phyloP scores from a whole-genome alignment of 2,113 vertebrate genomes.

The Setophaga kirtlandii region DNA sequence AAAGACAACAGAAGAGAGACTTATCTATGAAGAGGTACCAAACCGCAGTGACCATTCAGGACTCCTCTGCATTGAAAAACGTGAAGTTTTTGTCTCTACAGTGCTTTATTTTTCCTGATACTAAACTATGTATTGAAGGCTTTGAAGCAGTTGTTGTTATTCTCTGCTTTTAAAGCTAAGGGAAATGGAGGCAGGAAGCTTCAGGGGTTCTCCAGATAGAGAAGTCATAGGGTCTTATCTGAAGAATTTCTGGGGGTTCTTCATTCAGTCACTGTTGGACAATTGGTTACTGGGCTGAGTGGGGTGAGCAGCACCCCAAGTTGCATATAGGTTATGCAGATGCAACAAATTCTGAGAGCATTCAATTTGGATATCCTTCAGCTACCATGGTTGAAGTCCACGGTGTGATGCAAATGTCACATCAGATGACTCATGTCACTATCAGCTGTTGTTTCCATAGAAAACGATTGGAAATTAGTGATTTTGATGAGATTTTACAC shows the following conservation, averaged over 20 bases:
- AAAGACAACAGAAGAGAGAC: slow-evolving; percentile 26
- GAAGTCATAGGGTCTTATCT: background rate
- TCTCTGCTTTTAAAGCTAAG: background rate
- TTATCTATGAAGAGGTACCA: slow-evolving; percentile 2
- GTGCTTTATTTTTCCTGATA: background rate
- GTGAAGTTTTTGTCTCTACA: background rate
- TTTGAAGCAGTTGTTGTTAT: background rate
- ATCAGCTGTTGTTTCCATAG: background rate
- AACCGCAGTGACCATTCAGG: background rate
- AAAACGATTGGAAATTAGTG: background rate
- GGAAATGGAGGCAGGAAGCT: background rate
- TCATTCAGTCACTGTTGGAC: background rate
- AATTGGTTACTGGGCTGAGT: background rate
- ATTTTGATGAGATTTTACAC: background rate
- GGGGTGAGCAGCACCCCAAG: background rate
- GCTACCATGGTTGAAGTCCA: background rate
- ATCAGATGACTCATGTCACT: background rate
- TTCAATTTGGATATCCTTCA: background rate
- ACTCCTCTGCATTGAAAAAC: background rate
- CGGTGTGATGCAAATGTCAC: background rate
- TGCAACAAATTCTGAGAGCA: background rate
- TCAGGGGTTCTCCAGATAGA: background rate
- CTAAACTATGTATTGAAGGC: background rate
- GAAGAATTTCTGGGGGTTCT: slow-evolving; percentile 1
- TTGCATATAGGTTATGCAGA: background rate